Base-by-base conservation (phyloP, 2,888 invertebrate species). In the Trachelus iudaicus region DNA sequence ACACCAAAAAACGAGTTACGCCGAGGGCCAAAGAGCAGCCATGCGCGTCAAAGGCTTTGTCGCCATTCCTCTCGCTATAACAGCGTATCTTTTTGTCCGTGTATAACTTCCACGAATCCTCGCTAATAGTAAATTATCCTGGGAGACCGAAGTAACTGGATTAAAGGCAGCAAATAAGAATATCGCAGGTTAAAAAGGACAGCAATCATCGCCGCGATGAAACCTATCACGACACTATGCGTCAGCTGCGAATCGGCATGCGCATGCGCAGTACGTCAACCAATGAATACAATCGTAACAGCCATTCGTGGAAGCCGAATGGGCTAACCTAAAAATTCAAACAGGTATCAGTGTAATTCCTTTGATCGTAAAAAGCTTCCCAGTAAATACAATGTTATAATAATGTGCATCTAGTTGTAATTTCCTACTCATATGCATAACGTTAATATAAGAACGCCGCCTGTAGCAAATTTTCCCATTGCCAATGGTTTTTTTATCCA, bases 1-100 rank as follows among this genome's bases (percentile, higher is more conserved):
- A 77, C 23, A 56, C 77, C 76, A 80, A 82, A 83, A 81, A 84
- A 85, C 81, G 76, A 31, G 77, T 83, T 73, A 80, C 77, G 80
- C 76, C 79, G 75, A 76, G 77, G 75, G 75, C 78, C 81, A 69
- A 78, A 76, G 79, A 75, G 75, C 85, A 84, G 75, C 77, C 85
- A 85, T 85, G 85, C 86, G 85, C 81, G 79, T 86, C 83, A 83
- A 83, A 80, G 79, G 76, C 83, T 84, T 85, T 86, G 85, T 84
- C 84, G 79, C 77, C 73, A 75, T 77, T 76, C 77, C 75, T 73
- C 79, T 77, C 78, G 73, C 78, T 76, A 69, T 79, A 73, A 80
- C 76, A 76, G 76, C 34, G 71, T 71, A 33, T 34, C 71, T 34
- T 71, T 71, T 71, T 71, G 71, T 71, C 71, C 13, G 71, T 30